phyloP scores from a whole-genome alignment of 2,888 invertebrate species.

The Peribatodes rhomboidaria region DNA sequence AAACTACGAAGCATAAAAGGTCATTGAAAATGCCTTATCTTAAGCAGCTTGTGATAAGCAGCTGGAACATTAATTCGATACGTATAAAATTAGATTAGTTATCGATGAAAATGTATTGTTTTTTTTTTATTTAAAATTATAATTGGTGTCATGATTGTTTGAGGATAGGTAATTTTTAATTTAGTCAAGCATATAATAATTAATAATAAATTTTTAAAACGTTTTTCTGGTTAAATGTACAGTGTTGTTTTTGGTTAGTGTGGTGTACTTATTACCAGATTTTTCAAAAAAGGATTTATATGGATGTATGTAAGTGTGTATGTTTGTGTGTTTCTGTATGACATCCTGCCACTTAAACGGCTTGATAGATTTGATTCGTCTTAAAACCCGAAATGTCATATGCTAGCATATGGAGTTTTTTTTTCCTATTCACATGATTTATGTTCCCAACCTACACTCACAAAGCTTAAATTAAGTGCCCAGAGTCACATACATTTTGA shows the following conservation, averaged over 20 bases:
- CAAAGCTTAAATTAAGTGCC: no score
- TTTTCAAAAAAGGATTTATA: not conserved
- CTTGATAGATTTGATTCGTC: not conserved
- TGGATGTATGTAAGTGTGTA: not conserved
- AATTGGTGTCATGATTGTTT: not conserved
- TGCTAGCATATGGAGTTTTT: no score
- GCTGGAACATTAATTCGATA: slow-evolving; percentile 1
- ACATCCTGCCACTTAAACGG: not conserved
- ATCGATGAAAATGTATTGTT: not conserved
- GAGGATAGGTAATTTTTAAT: no score
- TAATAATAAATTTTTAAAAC: not conserved
- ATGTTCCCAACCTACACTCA: no score
- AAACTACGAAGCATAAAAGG: not conserved
- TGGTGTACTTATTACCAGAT: not conserved
- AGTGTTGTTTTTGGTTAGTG: not conserved
- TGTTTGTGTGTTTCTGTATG: not conserved
- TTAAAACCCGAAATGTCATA: no score
- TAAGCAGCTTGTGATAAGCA: slow-evolving; percentile 2
- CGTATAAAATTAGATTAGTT: not conserved
- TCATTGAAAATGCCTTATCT: slow-evolving; percentile 7
- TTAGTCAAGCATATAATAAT: no score
- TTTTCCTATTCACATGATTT: no score
- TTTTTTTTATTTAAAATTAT: not conserved
- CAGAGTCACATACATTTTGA: no score
- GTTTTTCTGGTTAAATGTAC: not conserved